Base-by-base conservation (phyloP, 2,113 vertebrate species). In the Casuarius casuarius region DNA sequence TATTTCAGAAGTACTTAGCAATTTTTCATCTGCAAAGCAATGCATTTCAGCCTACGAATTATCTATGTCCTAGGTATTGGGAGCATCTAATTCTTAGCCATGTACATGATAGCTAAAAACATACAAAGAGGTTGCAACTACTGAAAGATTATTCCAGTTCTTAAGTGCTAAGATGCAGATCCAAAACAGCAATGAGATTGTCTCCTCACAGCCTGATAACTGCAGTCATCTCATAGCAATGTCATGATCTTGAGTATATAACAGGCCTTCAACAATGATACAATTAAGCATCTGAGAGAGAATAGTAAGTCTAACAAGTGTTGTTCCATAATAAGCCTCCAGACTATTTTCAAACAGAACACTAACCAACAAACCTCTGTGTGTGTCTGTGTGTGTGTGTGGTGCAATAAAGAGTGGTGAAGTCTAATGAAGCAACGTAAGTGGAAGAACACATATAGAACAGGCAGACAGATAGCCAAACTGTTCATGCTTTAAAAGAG, bases 261-360 rank as follows among this genome's bases (percentile, higher is more conserved):
- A 92, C 67, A 89, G 56, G 62, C 58, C 59, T 90, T 76, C 84
- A n/a, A 95, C 80, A 95, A 77, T 19, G 48, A 85, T 44, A 86
- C 17, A 70, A 90, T 91, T 77, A 90, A 77, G 7, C 12, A 83
- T 72, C 81, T 71, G 26, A 86, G 63, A 46, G 56, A 93, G 93
- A 94, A 94, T 1, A 91, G 22, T 78, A 82, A 83, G 59, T 63
- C 59, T 92, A 81, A 59, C 33, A 88, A 70, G 12, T 6, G 7
- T 29, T 77, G 13, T 25, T 81, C 28, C 63, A 7, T 25, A 70
- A 74, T 46, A 80, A 77, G 28, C 33, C 48, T 74, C 59, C 4
- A 23, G 20, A 33, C 9, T 68, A 38, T 80, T 83, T 84, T 87
- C 56, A 90, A 49, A 70, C 17, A 4, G 20, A 77, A 90, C 93